Percentiles rank a stretch among this genome's conserved stretches.
phyloP scores from a whole-genome alignment of 2,888 invertebrate species.

The Lordiphosa andalusiaca region DNA sequence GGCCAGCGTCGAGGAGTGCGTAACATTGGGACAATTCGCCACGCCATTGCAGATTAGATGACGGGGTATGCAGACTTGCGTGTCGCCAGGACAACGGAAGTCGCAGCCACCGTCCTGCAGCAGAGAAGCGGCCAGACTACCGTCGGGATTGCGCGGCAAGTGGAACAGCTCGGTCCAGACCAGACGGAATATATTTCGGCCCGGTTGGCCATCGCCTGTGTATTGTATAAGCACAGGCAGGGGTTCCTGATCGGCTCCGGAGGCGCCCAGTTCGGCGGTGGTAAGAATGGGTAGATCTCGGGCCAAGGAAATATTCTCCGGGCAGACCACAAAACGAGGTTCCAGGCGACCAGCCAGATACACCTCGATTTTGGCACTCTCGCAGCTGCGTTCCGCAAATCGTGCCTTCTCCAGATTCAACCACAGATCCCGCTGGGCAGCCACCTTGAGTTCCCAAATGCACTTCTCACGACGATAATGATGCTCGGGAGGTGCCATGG shows the following conservation, averaged over 20 bases:
- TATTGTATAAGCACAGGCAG: conserved; percentile 87
- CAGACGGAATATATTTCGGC: conserved; percentile 91
- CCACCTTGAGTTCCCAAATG: conserved; percentile 91
- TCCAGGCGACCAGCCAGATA: conserved; percentile 87
- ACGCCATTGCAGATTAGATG: conserved; percentile 93
- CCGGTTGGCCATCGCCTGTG: conserved; percentile 88
- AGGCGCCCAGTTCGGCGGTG: conserved; percentile 87
- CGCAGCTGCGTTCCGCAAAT: conserved; percentile 91
- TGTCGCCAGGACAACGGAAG: conserved; percentile 92
- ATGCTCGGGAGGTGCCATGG: conserved; percentile 77
- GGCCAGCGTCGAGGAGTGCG: conserved; percentile 79
- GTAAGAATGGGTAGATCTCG: conserved; percentile 90
- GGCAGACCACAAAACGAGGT: conserved; percentile 90
- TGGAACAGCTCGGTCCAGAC: conserved; percentile 95
- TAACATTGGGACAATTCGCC: conserved; percentile 90
- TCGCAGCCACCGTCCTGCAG: conserved; percentile 88
- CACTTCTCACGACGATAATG: conserved; percentile 83
- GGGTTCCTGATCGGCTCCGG: conserved; percentile 83
- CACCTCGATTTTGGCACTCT: conserved; percentile 92
- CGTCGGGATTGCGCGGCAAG: conserved; percentile 90
- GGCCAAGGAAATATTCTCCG: conserved; percentile 90
- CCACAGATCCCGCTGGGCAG: conserved; percentile 91
- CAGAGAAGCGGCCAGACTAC: conserved; percentile 88
- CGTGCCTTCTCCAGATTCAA: conserved; percentile 92
- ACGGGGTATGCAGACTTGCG: conserved; percentile 90